phyloP scores from a whole-genome alignment of 2,113 vertebrate species.

The Opisthocomus hoazin region DNA sequence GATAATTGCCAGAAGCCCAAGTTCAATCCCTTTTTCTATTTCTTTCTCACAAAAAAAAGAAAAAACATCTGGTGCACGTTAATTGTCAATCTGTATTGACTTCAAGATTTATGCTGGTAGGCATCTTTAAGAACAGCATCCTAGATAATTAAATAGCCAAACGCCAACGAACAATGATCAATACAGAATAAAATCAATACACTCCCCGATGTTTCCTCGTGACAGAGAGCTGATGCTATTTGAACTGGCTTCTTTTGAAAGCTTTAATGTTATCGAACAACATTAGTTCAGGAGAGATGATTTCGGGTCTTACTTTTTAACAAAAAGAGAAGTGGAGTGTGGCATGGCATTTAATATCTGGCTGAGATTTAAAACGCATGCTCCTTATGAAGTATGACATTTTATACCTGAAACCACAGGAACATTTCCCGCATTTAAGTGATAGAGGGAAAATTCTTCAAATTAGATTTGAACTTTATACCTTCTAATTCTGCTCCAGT shows the following conservation, averaged over 20 bases:
- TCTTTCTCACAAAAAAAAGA: constrained; percentile 6
- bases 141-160: background rate
- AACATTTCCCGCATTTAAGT: constrained; percentile 30
- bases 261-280: constrained; percentile 38
- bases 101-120: background rate
- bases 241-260: background rate
- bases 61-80: background rate
- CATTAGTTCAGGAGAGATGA: constrained; percentile 13
- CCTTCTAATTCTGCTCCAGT: constrained; percentile 18
- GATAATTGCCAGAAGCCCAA: background rate
- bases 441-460: constrained; percentile 30
- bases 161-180: background rate
- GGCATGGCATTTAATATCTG: constrained; percentile 18
- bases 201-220: background rate
- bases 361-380: constrained; percentile 46
- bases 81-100: background rate
- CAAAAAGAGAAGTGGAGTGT: constrained; percentile 5
- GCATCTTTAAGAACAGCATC: background rate
- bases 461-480: constrained; percentile 41
- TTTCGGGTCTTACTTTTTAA: constrained; percentile 43
- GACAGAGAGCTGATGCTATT: background rate
- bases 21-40: background rate
- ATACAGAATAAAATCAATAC: background rate
- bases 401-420: constrained; percentile 44
- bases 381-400: constrained; percentile 44